Evolutionary conservation across 2,113 vertebrate species (phyloP).

Genomic region (Bufo gargarizans): DNA sequence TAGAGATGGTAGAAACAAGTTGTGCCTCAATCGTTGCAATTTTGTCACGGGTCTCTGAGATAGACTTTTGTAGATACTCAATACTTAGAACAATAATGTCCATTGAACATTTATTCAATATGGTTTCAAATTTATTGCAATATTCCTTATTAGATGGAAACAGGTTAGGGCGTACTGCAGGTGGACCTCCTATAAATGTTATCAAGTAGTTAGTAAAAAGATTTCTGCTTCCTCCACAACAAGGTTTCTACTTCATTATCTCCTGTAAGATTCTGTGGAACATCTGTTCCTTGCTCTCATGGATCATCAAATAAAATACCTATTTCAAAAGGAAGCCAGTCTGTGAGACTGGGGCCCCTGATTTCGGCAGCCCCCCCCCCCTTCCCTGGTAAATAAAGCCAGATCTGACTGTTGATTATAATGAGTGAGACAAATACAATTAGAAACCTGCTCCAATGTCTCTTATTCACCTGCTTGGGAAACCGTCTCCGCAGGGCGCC

Average conservation of each 20-base stretch:
- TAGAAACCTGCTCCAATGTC: slow-evolving; percentile 10
- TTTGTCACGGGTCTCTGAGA: too few relatives aligned
- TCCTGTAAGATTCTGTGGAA: neutral
- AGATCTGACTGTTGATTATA: slow-evolving; percentile 12
- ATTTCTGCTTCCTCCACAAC: neutral
- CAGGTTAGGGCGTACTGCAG: too few relatives aligned
- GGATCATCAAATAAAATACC: neutral
- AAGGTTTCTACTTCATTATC: neutral
- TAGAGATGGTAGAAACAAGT: too few relatives aligned
- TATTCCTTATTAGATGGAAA: too few relatives aligned
- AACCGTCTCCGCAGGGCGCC: neutral
- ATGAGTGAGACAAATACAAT: slow-evolving; percentile 44
- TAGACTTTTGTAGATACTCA: too few relatives aligned
- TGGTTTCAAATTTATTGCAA: too few relatives aligned
- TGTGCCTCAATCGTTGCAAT: too few relatives aligned
- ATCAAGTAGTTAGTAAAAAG: neutral
- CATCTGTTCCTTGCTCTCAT: neutral
- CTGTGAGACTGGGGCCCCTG: too few relatives aligned
- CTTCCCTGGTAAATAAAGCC: neutral
- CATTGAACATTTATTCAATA: too few relatives aligned
- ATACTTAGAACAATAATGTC: too few relatives aligned
- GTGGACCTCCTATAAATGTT: too few relatives aligned
- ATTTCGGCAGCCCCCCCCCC: neutral
- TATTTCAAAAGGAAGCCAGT: neutral
- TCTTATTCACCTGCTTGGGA: slow-evolving; percentile 40